Percentiles rank a stretch among this genome's conserved stretches.
Conservation (phyloP, 2,888 invertebrate species). For the Xylophagus ater region DNA sequence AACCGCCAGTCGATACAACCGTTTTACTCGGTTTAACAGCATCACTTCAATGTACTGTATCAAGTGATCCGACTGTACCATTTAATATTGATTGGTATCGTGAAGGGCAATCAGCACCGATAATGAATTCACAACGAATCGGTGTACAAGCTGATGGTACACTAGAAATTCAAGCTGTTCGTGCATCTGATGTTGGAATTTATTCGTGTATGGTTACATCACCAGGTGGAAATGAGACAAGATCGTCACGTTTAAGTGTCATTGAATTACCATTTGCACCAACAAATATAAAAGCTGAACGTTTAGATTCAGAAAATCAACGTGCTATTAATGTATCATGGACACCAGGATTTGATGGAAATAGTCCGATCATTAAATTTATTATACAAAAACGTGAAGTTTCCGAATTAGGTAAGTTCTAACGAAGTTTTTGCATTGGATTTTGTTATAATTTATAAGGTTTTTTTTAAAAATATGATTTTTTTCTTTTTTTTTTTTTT, state of each 20-base stretch:
- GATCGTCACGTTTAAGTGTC: slow-evolving; percentile 71
- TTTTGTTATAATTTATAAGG: slow-evolving; percentile 4
- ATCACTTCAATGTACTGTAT: slow-evolving; percentile 86
- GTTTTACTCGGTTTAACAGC: slow-evolving; percentile 89
- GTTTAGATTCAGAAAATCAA: slow-evolving; percentile 53
- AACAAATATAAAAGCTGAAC: slow-evolving; percentile 66
- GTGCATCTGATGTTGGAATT: slow-evolving; percentile 85
- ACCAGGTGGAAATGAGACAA: slow-evolving; percentile 85
- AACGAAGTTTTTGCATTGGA: not conserved
- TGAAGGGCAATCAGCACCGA: slow-evolving; percentile 57
- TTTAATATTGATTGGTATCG: slow-evolving; percentile 84
- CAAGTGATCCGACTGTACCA: slow-evolving; percentile 78
- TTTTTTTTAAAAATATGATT: slow-evolving; percentile 15
- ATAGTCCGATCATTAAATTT: slow-evolving; percentile 86
- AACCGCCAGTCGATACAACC: slow-evolving; percentile 84
- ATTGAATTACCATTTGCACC: slow-evolving; percentile 95
- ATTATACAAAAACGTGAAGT: slow-evolving; percentile 85
- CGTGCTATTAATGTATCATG: slow-evolving; percentile 84
- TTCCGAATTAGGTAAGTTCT: slow-evolving; percentile 64
- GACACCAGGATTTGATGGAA: slow-evolving; percentile 95
- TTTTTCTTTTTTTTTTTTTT: slow-evolving; percentile 19
- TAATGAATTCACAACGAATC: slow-evolving; percentile 56
- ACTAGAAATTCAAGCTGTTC: slow-evolving; percentile 74
- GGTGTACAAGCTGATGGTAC: slow-evolving; percentile 72
- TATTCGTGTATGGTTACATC: slow-evolving; percentile 85